Percentiles rank a stretch among this genome's conserved stretches.
These are phyloP conservation scores for Amblyornis subalaris DNA, from an alignment of 2,113 vertebrate species.

Conservation along the genomic window DNA sequence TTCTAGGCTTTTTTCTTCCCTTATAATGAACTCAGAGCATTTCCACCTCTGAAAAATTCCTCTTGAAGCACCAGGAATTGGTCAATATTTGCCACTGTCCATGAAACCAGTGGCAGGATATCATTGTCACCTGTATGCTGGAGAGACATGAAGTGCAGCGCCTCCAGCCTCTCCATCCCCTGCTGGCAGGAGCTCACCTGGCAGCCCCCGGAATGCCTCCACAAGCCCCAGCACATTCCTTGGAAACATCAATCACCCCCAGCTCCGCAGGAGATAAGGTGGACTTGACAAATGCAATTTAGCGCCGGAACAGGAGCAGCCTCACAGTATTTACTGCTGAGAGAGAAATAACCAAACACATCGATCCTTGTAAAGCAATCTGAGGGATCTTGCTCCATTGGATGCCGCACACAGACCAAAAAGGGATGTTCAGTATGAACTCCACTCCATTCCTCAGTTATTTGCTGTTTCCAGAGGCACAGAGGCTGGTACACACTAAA, in stretches of 20 bases:
- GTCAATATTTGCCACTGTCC: background rate
- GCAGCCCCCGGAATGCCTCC: accelerated
- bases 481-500: background rate
- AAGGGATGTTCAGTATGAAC: background rate
- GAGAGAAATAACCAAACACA: background rate
- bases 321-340: background rate
- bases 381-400: accelerated
- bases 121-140: accelerated
- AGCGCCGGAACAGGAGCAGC: background rate
- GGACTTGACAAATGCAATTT: background rate
- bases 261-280: background rate
- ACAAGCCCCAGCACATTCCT: background rate
- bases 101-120: accelerated
- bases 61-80: background rate
- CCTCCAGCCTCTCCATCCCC: background rate
- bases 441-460: background rate
- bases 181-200: background rate
- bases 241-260: background rate
- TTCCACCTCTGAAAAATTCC: background rate
- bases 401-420: background rate
- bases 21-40: background rate
- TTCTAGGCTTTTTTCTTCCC: background rate
- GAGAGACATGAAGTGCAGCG: background rate
- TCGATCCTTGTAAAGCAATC: accelerated
- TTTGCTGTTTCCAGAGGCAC: background rate